phyloP scores from a whole-genome alignment of 1,140 invertebrate genomes.

The Olivierus martensii region DNA sequence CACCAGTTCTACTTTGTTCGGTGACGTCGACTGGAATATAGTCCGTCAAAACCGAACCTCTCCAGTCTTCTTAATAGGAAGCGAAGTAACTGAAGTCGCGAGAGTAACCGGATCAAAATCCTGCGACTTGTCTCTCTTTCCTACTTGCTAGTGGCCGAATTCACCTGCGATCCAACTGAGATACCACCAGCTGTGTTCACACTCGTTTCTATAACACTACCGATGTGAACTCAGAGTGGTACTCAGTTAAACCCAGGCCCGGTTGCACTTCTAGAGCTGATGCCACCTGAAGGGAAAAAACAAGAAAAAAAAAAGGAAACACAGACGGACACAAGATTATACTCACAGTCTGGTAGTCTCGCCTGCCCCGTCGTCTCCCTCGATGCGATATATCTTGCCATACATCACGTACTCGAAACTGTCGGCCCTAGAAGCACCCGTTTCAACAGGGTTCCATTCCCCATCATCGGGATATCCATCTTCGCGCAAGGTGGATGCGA shows the following conservation, averaged over 20 bases:
- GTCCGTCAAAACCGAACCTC: too few relatives aligned
- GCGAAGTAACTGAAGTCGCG: too few relatives aligned
- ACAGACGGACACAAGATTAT: background rate
- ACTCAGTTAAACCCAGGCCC: conserved; percentile 47
- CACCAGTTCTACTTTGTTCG: too few relatives aligned
- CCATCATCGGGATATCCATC: conserved; percentile 90
- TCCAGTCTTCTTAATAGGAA: too few relatives aligned
- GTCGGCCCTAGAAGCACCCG: conserved; percentile 73
- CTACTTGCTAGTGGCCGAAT: too few relatives aligned
- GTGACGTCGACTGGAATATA: too few relatives aligned
- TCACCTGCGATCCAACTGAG: conserved; percentile 49
- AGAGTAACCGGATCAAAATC: too few relatives aligned
- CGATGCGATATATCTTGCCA: conserved; percentile 97
- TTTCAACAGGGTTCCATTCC: conserved; percentile 76
- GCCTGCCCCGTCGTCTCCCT: conserved; percentile 84
- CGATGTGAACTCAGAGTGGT: conserved; percentile 87
- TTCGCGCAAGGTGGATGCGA: conserved; percentile 87
- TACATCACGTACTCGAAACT: conserved; percentile 99
- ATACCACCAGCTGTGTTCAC: conserved; percentile 99
- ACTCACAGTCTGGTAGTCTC: conserved; percentile 68
- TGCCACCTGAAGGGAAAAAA: background rate
- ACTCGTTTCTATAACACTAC: conserved; percentile 35
- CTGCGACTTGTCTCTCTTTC: too few relatives aligned
- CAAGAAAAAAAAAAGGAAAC: background rate
- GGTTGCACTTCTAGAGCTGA: background rate